phyloP scores from a whole-genome alignment of 2,113 vertebrate genomes.

The Urocynchramus pylzowi region DNA sequence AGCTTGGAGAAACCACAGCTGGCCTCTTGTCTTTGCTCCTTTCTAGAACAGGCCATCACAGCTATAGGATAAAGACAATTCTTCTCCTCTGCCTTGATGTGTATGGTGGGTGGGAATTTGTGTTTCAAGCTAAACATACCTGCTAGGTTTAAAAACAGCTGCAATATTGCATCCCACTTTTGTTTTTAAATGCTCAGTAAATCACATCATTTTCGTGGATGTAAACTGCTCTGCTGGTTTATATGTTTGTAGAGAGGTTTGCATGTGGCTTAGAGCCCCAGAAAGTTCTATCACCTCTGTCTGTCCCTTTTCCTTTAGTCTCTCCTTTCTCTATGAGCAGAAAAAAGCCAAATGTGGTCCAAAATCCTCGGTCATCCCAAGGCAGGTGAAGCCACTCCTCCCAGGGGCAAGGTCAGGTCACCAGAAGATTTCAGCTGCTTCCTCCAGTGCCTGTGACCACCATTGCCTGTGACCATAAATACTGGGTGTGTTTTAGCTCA shows the following conservation, averaged over 20 bases:
- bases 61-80: neutral
- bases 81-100: neutral
- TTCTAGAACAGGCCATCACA: neutral
- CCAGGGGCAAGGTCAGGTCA: neutral
- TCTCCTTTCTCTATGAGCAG: neutral
- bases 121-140: neutral
- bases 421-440: neutral
- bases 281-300: neutral
- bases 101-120: neutral
- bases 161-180: neutral
- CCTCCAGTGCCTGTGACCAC: neutral
- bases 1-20: neutral
- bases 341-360: neutral
- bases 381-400: neutral
- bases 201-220: neutral
- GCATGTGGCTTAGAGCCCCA: neutral
- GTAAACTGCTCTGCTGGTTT: neutral
- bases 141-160: neutral
- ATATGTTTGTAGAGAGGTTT: neutral
- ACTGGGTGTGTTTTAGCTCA: neutral
- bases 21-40: neutral
- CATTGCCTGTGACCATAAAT: neutral
- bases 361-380: neutral
- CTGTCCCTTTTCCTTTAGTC: neutral
- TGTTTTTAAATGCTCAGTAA: neutral